phyloP scores from a whole-genome alignment of 2,888 invertebrate genomes.

The Melanostoma mellinum region DNA sequence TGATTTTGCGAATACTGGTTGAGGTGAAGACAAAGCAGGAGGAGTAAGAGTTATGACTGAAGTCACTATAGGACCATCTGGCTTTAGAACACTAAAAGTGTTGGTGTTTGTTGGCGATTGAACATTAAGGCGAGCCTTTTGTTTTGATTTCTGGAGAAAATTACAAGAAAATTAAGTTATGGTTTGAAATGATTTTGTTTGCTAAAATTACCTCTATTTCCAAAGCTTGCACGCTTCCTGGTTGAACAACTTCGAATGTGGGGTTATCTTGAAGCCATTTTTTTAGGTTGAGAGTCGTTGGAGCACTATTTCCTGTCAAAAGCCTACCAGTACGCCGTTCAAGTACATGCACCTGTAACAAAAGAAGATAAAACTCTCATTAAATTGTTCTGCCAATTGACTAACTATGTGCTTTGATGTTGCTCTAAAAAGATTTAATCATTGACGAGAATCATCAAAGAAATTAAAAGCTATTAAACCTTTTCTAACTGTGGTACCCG shows the following conservation, averaged over 20 bases:
- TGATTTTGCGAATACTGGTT: slow-evolving; percentile 38
- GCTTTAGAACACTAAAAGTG: slow-evolving; percentile 28
- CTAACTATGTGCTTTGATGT: too few relatives aligned
- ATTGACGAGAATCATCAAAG: too few relatives aligned
- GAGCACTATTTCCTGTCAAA: slow-evolving; percentile 90
- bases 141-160: slow-evolving; percentile 45
- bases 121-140: slow-evolving; percentile 40
- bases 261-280: slow-evolving; percentile 94
- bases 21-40: slow-evolving; percentile 18
- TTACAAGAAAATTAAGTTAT: not conserved
- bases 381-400: too few relatives aligned
- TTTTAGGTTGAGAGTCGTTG: slow-evolving; percentile 90
- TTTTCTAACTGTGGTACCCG: too few relatives aligned
- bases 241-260: slow-evolving; percentile 91
- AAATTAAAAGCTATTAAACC: too few relatives aligned
- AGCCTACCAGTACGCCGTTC: slow-evolving; percentile 90
- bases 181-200: not conserved
- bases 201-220: slow-evolving; percentile 77
- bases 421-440: too few relatives aligned
- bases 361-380: slow-evolving; percentile 8
- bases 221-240: slow-evolving; percentile 83
- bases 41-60: slow-evolving; percentile 27
- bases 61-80: slow-evolving; percentile 35
- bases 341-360: slow-evolving; percentile 87
- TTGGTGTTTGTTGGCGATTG: slow-evolving; percentile 46